Base-by-base conservation (phyloP, 1,140 invertebrate species). In the Heliconius nattereri region DNA sequence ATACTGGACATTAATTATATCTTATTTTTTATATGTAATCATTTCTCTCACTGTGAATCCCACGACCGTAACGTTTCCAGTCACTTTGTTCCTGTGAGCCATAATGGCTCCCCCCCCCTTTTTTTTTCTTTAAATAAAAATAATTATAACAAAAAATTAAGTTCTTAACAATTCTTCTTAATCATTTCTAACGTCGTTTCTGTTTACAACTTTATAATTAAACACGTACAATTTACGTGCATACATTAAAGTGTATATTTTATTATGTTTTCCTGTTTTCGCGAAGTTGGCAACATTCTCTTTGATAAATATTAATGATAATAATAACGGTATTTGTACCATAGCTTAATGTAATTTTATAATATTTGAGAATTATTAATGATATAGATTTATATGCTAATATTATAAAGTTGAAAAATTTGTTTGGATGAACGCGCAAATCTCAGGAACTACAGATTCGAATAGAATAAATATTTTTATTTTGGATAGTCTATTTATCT, bases 161-260 rank as follows among this genome's bases (percentile, higher is more conserved):
- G 3, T 9, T 57, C 23, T 57, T 9, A 23, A n/a, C 3, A 23
- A n/a, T 8, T 57, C 54, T 57, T 23, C 54, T 66, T 13, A 26
- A 11, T 29, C 16, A 66, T 66, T 29, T 29, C 23, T 29, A 5
- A 66, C 54, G n/a, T 7, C 3, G 6, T 13, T 23, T 66, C 23
- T 66, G 7, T 20, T 7, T 72, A 37, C 16, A 72, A 72, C 71
- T 40, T 72, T 20, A 20, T 72, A 72, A 72, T 72, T 72, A 72
- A 13, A 19, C 29, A 35, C 71, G 32, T 72, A 72, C 19, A 72
- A 16, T 45, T 45, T 45, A 45, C 40, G 16, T 8, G 71, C 3
- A 72, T 37, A n/a, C 16, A 72, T 35, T 40, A 72, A 20, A 72
- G 9, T 37, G n/a, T n/a, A 6, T 20, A 40, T 66, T 66, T 66